Base-by-base conservation (phyloP, 2,797 vertebrate species). In the Mormyrops boulengeri region DNA sequence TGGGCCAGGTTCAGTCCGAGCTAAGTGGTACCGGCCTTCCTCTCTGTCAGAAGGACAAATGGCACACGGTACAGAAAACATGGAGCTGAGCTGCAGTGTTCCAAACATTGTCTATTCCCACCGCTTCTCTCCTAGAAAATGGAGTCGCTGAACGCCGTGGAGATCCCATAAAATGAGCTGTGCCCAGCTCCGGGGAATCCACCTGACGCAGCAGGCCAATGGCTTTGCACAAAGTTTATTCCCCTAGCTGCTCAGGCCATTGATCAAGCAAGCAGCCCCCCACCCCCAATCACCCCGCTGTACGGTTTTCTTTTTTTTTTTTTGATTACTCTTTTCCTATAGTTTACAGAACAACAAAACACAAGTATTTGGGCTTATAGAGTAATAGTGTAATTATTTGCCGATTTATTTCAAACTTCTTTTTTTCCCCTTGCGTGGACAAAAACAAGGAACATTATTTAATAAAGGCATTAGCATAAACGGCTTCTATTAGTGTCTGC, bases 31-130 rank as follows among this genome's bases (percentile, higher is more conserved):
- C 95, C 94, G 93, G 92, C 95, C 95, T 92, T 50, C 91, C 91
- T 93, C 94, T 95, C 93, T 92, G 94, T 95, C 94, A 95, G 92
- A 44, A 95, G 93, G 93, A 94, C 94, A 96, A 96, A 96, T 96
- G 95, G 93, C 95, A 94, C 94, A 93, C 94, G 93, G 91, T 93
- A 94, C 93, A 93, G 92, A 95, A 95, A 95, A 95, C 93, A 93
- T 91, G 92, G 92, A 91, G 94, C 95, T 94, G 93, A 94, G 95
- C 95, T 93, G 92, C 93, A 95, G 95, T 95, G 95, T 95, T 94
- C 93, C 92, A 92, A 93, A 91, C 19, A 19, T 34, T 3, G 22
- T 49, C 77, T 14, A 22, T 84, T 84, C 38, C 89, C 57, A 57
- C 77, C 52, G 55, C 87, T 2, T 44, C 62, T 38, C 34, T n/a